Conservation (phyloP, 2,888 invertebrate genomes). For the Parnassius smintheus region DNA sequence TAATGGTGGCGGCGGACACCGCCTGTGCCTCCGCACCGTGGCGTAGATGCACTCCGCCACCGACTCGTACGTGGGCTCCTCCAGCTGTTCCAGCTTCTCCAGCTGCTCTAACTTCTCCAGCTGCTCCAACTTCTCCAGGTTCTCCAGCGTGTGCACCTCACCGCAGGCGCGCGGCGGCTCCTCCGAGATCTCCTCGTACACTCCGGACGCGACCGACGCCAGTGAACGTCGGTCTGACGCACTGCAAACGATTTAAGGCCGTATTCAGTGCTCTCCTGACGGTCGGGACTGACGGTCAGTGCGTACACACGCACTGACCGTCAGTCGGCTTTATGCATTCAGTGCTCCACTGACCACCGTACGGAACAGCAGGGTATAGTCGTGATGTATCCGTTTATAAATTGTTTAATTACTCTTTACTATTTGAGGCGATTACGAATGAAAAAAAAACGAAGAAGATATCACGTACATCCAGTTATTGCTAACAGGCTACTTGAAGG, state of each 20-base stretch:
- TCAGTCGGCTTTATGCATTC: too few relatives aligned
- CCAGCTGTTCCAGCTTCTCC: slow-evolving; percentile 20
- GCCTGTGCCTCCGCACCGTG: slow-evolving; percentile 54
- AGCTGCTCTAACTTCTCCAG: background rate
- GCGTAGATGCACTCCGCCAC: slow-evolving; percentile 60
- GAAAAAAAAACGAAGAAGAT: too few relatives aligned
- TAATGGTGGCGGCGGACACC: slow-evolving; percentile 51
- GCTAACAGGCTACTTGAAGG: too few relatives aligned
- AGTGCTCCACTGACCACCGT: too few relatives aligned
- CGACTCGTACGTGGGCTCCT: slow-evolving; percentile 69
- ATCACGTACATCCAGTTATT: too few relatives aligned
- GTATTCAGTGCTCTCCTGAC: too few relatives aligned
- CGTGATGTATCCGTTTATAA: too few relatives aligned
- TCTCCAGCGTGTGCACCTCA: background rate
- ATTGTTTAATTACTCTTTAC: too few relatives aligned
- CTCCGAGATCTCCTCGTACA: slow-evolving; percentile 86
- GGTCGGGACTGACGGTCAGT: too few relatives aligned
- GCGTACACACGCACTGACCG: too few relatives aligned
- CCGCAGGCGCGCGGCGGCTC: slow-evolving; percentile 35
- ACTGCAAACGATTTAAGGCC: slow-evolving; percentile 35
- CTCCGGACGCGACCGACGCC: slow-evolving; percentile 83
- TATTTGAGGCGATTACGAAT: too few relatives aligned
- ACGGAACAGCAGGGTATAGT: too few relatives aligned
- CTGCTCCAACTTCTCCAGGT: background rate
- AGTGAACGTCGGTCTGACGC: slow-evolving; percentile 73